phyloP scores from a whole-genome alignment of 2,888 invertebrate genomes.

The Leucophenga maculata region DNA sequence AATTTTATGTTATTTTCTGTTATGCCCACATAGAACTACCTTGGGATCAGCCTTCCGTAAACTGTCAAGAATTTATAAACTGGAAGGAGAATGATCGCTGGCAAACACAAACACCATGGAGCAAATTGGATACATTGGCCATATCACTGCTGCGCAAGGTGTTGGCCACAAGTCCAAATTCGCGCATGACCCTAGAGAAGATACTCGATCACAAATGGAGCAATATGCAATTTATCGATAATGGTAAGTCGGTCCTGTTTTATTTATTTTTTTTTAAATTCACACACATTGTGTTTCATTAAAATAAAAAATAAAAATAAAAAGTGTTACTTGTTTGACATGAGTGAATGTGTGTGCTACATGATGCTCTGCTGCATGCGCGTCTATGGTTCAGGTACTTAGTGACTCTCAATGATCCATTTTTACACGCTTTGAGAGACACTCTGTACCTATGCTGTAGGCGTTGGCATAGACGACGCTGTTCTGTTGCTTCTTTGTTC shows the following conservation, averaged over 20 bases:
- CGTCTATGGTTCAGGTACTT: slow-evolving; percentile 81
- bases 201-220: slow-evolving; percentile 86
- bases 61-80: slow-evolving; percentile 81
- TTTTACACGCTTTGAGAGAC: slow-evolving; percentile 69
- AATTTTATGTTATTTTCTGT: neutral
- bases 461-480: slow-evolving; percentile 28
- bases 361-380: slow-evolving; percentile 11
- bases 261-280: too few relatives aligned
- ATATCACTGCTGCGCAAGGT: slow-evolving; percentile 84
- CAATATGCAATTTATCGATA: slow-evolving; percentile 71
- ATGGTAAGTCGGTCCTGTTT: slow-evolving; percentile 72
- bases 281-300: neutral
- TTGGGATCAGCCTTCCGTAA: slow-evolving; percentile 88
- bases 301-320: slow-evolving; percentile 15
- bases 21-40: slow-evolving; percentile 83
- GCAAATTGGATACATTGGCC: slow-evolving; percentile 83
- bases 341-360: neutral
- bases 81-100: slow-evolving; percentile 82
- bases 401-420: slow-evolving; percentile 84
- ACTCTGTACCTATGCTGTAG: slow-evolving; percentile 69
- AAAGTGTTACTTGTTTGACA: slow-evolving; percentile 8
- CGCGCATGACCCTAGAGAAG: slow-evolving; percentile 79
- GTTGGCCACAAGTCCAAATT: slow-evolving; percentile 78
- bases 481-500: neutral
- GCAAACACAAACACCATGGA: slow-evolving; percentile 83